Evolutionary conservation across 2,888 invertebrate genomes (phyloP), one percentile per base, ranked within the genome.

Genomic region (Leptopilina syphax): DNA sequence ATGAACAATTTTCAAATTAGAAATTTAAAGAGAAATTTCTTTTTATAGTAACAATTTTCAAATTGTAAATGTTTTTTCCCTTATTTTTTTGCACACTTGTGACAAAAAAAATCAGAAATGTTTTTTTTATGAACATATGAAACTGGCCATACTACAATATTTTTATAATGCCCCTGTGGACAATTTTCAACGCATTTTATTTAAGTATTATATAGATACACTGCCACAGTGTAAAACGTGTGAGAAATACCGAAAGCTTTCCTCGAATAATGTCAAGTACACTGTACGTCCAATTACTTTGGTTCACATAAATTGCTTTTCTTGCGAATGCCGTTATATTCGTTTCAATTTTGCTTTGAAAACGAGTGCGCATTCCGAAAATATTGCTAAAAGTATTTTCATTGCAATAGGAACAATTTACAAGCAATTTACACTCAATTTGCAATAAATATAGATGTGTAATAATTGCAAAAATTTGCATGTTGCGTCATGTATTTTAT

Each of bases 241-340:
- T 12, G 68, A n/a, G 70, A 27, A 73, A 73, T 73, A 73, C 27
- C 54, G 54, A 73, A 27, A 73, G 9, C n/a, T 57, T n/a, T n/a
- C 27, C 47, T 27, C 34, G 13, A 70, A 73, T 63, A 63, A 24
- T 34, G 54, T 73, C 70, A 57, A 73, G 34, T 12, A 3, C 54
- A 57, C 34, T 73, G 24, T 73, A 54, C 6, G 12, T 13, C 3
- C 9, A 70, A 68, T 44, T 50, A 63, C 63, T 3, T 50, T 27
- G 4, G 27, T 8, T 27, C 27, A 54, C 12, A 54, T 54, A 57
- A 70, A 54, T 54, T 34, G 54, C 50, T 54, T 70, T 24, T 70
- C 54, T 54, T 10, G 50, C 54, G 13, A 70, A 54, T 54, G 13
- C 6, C 13, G 54, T 70, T 27, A 63, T 54, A 50, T 57, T 70